Base-by-base conservation (phyloP, 2,888 invertebrate genomes). In the Alentia gelatinosa region DNA sequence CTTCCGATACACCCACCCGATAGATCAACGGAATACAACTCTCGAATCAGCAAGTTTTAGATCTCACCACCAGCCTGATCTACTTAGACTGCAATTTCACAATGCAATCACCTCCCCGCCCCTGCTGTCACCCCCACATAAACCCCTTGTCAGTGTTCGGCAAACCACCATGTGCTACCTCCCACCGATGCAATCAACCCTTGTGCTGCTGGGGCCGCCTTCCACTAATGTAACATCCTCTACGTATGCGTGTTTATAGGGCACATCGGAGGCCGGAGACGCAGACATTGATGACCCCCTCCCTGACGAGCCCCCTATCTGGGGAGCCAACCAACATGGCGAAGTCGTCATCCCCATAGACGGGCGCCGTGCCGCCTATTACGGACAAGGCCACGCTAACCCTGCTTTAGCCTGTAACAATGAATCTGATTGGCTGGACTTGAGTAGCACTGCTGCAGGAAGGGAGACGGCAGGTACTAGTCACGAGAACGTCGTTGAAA, bases 241-340 rank as follows among this genome's bases (percentile, higher is more conserved):
- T 56, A 68, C 33, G 26, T 68, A 30, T 68, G 30, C 68, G 33
- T 68, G 68, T 68, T 79, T 79, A 37, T 79, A 79, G 79, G 79
- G 39, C 26, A 5, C 12, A 19, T n/a, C 39, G 12, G 35, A 4
- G n/a, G 42, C 30, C 42, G 86, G 86, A 83, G 83, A 83, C 30
- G 4, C 39, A 83, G 35, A 83, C 26, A 1, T n/a, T 83, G 83
- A 83, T 83, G 83, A 37, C n/a, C 0, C 12, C 83, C 1, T n/a
- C n/a, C 39, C 35, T 26, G 86, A 86, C 23, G 47, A 30, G 30
- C 47, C 42, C 26, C 86, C 86, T 47, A 47, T 86, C 42, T 42
- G 30, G 26, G 42, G 47, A 47, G 86, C 86, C 30, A 86, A 86
- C 86, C 86, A 86, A 47, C 26, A 86, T 47, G 86, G 47, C 30